These are phyloP conservation scores for Nesoenas mayeri DNA, from an alignment of 2,113 vertebrate species.

Conservation along the genomic window DNA sequence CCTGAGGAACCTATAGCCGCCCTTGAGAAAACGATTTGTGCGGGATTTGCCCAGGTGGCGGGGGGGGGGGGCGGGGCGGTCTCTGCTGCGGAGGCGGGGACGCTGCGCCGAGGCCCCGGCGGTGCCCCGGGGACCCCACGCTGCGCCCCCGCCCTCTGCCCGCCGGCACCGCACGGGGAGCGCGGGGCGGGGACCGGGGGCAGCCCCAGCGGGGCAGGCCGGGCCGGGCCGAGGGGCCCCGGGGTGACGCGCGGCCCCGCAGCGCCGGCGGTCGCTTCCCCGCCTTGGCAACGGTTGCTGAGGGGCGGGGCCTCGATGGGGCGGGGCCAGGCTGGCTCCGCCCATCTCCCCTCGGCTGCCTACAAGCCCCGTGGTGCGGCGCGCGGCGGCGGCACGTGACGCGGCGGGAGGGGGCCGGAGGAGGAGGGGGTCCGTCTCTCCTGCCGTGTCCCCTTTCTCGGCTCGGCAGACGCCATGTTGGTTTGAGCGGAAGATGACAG, in stretches of 20 bases:
- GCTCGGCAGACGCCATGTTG: constrained; percentile 74
- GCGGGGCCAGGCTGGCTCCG: not conserved
- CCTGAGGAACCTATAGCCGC: not conserved
- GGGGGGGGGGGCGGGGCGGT: accelerated
- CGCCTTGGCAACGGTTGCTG: constrained; percentile 55
- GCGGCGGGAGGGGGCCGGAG: not conserved
- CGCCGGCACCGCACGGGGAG: not conserved
- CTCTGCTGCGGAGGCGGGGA: not conserved
- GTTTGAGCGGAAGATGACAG: constrained; percentile 72
- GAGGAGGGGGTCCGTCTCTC: not conserved
- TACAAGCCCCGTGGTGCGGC: constrained; percentile 35
- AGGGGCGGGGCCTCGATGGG: not conserved
- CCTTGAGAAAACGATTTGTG: not conserved
- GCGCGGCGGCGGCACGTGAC: not conserved
- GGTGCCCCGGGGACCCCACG: no score
- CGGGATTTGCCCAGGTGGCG: accelerated
- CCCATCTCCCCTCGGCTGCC: not conserved
- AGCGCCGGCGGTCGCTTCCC: not conserved
- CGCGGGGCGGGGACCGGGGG: not conserved
- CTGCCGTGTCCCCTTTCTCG: constrained; percentile 11
- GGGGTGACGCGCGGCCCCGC: no score
- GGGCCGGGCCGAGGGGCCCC: no score
- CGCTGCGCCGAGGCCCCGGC: no score
- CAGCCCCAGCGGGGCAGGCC: not conserved
- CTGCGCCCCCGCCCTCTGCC: not conserved